These are phyloP conservation scores for Conus ventricosus DNA, from an alignment of 1,140 invertebrate genomes.

Conservation along the genomic window DNA sequence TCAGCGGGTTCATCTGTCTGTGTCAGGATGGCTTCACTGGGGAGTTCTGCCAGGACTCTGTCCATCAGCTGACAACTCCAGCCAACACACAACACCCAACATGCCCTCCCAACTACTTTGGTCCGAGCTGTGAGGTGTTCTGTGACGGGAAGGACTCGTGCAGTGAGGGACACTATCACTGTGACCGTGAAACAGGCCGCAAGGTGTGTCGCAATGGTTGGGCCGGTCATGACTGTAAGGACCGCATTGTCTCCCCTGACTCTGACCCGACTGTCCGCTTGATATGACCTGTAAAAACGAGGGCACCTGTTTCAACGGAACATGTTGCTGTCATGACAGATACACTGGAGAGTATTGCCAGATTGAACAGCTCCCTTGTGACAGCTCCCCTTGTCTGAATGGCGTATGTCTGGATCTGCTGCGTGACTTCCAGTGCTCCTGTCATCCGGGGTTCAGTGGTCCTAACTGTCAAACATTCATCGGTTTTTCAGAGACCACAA, in stretches of 20 bases:
- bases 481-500: background rate
- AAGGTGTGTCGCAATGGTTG: slow-evolving; percentile 44
- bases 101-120: slow-evolving; percentile 42
- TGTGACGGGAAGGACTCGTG: slow-evolving; percentile 41
- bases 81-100: background rate
- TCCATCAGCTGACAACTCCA: slow-evolving; percentile 3
- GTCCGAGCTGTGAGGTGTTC: slow-evolving; percentile 29
- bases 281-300: slow-evolving; percentile 38
- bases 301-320: slow-evolving; percentile 46
- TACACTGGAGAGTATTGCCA: slow-evolving; percentile 43
- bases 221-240: slow-evolving; percentile 36
- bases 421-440: slow-evolving; percentile 42
- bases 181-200: slow-evolving; percentile 31
- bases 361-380: slow-evolving; percentile 41
- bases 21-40: slow-evolving; percentile 45
- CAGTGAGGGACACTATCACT: slow-evolving; percentile 44
- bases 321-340: slow-evolving; percentile 38
- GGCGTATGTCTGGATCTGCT: slow-evolving; percentile 45
- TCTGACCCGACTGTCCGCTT: slow-evolving; percentile 43
- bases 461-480: slow-evolving; percentile 86
- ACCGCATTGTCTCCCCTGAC: slow-evolving; percentile 13
- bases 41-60: slow-evolving; percentile 28
- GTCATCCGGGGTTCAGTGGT: slow-evolving; percentile 93
- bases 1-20: slow-evolving; percentile 35
- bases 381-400: slow-evolving; percentile 45